These are phyloP conservation scores for Agrypnia vestita DNA, from an alignment of 1,140 invertebrate species.

Conservation along the genomic window DNA sequence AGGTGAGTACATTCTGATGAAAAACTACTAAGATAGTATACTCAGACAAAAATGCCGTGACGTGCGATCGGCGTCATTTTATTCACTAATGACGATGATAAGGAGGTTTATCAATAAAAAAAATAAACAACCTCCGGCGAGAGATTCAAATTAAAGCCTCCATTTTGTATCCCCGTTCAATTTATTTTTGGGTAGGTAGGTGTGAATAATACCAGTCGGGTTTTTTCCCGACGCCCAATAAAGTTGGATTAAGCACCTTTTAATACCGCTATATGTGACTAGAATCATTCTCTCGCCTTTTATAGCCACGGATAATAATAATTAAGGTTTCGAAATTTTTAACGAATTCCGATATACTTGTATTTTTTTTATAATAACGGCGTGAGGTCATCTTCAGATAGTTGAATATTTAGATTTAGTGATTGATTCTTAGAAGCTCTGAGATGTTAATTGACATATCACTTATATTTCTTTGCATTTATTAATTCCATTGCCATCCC, in stretches of 20 bases:
- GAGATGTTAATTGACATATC: too few species aligned
- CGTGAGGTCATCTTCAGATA: not conserved
- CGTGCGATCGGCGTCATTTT: not conserved
- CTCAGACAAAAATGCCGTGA: too few species aligned
- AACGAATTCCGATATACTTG: too few species aligned
- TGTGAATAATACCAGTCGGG: slow-evolving; percentile 16
- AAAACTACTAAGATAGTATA: too few species aligned
- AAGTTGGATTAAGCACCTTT: slow-evolving; percentile 41
- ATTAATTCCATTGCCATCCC: too few species aligned
- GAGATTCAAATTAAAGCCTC: slow-evolving; percentile 18
- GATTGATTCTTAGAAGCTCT: too few species aligned
- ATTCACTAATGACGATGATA: slow-evolving; percentile 24
- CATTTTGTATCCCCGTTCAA: slow-evolving; percentile 18
- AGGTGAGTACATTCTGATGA: too few species aligned
- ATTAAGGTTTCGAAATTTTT: slow-evolving; percentile 34
- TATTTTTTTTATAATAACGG: not conserved
- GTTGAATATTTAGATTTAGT: not conserved
- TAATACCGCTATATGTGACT: slow-evolving; percentile 25
- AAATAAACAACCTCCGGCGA: not conserved
- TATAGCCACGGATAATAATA: slow-evolving; percentile 17
- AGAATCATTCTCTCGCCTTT: slow-evolving; percentile 30
- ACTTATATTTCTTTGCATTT: too few species aligned
- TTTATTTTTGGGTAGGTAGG: slow-evolving; percentile 38
- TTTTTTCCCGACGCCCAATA: slow-evolving; percentile 19
- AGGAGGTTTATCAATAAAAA: slow-evolving; percentile 17